Percentiles rank a stretch among this genome's conserved stretches.
These are phyloP conservation scores for Lysandra bellargus DNA, from an alignment of 2,888 invertebrate genomes.

Conservation along the genomic window DNA sequence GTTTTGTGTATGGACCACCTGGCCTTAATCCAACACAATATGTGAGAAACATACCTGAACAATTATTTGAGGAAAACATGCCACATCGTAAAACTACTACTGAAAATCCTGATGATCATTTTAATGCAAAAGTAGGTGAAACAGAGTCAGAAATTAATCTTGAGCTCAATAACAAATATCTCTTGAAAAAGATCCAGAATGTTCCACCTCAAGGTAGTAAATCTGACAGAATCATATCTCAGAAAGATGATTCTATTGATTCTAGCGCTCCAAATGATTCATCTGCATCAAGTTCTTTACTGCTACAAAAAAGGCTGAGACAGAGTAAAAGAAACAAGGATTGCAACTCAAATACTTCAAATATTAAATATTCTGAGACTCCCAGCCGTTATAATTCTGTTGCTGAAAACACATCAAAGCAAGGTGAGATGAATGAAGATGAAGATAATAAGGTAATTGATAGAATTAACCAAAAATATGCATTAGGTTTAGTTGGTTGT, in stretches of 20 bases:
- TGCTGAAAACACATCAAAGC: slow-evolving; percentile 39
- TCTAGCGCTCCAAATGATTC: slow-evolving; percentile 24
- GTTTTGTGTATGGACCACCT: slow-evolving; percentile 51
- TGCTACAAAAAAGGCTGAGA: slow-evolving; percentile 46
- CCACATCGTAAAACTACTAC: background rate
- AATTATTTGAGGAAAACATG: background rate
- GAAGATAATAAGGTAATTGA: slow-evolving; percentile 48
- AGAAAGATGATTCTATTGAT: slow-evolving; percentile 4
- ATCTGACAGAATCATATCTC: background rate
- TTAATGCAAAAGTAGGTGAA: slow-evolving; percentile 12
- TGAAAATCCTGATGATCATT: slow-evolving; percentile 1
- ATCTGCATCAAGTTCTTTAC: slow-evolving; percentile 37
- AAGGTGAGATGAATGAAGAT: slow-evolving; percentile 45
- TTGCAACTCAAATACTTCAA: slow-evolving; percentile 37
- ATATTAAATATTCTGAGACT: slow-evolving; percentile 42
- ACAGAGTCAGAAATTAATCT: slow-evolving; percentile 27
- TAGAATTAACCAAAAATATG: slow-evolving; percentile 43
- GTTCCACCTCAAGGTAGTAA: background rate
- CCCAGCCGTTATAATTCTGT: slow-evolving; percentile 47
- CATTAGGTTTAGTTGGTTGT: slow-evolving; percentile 10
- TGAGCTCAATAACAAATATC: slow-evolving; percentile 21
- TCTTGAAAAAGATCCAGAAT: slow-evolving; percentile 7
- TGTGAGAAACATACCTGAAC: slow-evolving; percentile 22
- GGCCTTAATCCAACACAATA: slow-evolving; percentile 38
- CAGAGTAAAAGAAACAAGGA: slow-evolving; percentile 39